Conservation (phyloP, 2,113 vertebrate genomes). For the Archocentrus centrarchus region DNA sequence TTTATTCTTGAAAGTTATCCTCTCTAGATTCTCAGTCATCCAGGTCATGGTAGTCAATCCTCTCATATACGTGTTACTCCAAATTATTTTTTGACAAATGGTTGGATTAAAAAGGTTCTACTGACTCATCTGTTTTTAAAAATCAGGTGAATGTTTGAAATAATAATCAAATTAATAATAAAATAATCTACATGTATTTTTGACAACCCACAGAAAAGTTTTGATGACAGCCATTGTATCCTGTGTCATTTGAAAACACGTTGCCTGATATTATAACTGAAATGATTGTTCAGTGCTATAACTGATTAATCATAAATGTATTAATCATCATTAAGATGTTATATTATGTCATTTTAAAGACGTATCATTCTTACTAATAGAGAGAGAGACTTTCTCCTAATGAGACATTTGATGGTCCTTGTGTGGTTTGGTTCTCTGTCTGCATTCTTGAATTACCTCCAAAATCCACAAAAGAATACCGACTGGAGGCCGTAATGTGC, state of each 20-base stretch:
- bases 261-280: neutral
- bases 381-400: neutral
- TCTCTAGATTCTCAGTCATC: neutral
- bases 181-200: neutral
- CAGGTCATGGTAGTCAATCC: no score
- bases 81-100: neutral
- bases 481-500: slow-evolving; percentile 31
- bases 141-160: neutral
- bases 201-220: neutral
- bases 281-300: neutral
- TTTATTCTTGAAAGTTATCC: neutral
- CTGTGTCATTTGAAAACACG: neutral
- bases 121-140: neutral
- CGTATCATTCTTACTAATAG: neutral
- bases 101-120: neutral
- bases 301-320: slow-evolving; percentile 1
- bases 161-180: neutral
- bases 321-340: slow-evolving; percentile 4
- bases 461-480: slow-evolving; percentile 24
- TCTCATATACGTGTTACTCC: neutral
- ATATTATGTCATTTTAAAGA: slow-evolving; percentile 17
- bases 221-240: neutral
- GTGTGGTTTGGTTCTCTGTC: slow-evolving; percentile 19
- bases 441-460: slow-evolving; percentile 41
- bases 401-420: slow-evolving; percentile 43